Conservation (phyloP, 1,140 invertebrate species). For the Ceratitis capitata region DNA sequence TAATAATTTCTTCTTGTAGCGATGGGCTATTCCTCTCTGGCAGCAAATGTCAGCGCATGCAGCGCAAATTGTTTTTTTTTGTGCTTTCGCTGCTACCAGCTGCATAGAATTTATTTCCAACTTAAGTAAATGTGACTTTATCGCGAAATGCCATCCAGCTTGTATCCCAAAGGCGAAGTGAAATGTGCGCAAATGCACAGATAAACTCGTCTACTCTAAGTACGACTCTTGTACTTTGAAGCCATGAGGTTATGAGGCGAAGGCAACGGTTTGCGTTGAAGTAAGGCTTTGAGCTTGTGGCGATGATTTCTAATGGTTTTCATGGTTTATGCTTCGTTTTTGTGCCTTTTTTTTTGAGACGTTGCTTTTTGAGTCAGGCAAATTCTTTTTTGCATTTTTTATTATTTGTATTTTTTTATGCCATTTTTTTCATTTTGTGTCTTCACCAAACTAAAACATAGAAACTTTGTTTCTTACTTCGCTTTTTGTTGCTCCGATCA, state of each 20-base stretch:
- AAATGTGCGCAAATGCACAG: neutral
- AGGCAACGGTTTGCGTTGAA: neutral
- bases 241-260: neutral
- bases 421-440: neutral
- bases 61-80: neutral
- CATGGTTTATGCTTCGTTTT: neutral
- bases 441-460: neutral
- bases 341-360: neutral
- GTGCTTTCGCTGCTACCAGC: neutral
- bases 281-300: neutral
- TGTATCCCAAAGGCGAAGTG: constrained; percentile 10
- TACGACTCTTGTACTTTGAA: neutral
- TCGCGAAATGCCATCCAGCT: constrained; percentile 30
- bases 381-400: neutral
- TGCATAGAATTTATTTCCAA: constrained; percentile 37
- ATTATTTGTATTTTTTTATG: neutral
- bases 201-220: neutral
- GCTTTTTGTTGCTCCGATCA: too few species aligned
- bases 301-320: constrained; percentile 6
- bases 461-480: neutral
- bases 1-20: too few species aligned
- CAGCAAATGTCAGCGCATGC: neutral
- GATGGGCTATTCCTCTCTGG: neutral
- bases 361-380: neutral
- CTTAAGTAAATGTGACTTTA: constrained; percentile 39